Conservation (phyloP, 2,113 vertebrate genomes). For the Synchiropus splendidus region DNA sequence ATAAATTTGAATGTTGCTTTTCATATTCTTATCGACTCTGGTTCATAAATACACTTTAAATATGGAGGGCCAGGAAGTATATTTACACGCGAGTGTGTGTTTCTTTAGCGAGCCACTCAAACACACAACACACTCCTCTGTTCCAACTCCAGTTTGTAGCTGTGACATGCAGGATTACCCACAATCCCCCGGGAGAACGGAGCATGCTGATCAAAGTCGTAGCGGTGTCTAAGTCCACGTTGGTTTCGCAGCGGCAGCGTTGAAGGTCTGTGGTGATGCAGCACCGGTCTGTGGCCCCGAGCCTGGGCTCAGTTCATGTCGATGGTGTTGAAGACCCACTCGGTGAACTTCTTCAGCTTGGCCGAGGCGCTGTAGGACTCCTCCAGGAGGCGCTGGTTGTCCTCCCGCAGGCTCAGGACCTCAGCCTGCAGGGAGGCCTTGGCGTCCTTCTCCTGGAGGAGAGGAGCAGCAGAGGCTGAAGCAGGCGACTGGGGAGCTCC, state of each 20-base stretch:
- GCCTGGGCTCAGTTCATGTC: conserved; percentile 81
- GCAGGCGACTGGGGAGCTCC: not conserved
- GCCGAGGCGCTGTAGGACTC: conserved; percentile 91
- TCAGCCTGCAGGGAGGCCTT: conserved; percentile 83
- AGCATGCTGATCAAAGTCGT: conserved; percentile 35
- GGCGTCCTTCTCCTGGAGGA: conserved; percentile 83
- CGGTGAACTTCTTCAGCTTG: conserved; percentile 95
- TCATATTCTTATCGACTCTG: conserved; percentile 5
- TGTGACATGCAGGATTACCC: conserved; percentile 32
- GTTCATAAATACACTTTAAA: conserved; percentile 49
- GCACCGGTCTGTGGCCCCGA: conserved; percentile 22
- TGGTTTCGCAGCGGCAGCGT: conserved; percentile 2
- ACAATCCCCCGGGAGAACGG: conserved; percentile 2
- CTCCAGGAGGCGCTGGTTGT: conserved; percentile 90
- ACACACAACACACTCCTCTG: conserved; percentile 6
- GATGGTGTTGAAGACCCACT: conserved; percentile 98
- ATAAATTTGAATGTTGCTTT: not conserved
- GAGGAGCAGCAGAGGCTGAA: conserved; percentile 1
- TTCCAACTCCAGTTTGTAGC: no score
- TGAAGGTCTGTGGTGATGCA: no score
- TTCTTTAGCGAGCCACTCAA: conserved; percentile 29
- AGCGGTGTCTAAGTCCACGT: conserved; percentile 8
- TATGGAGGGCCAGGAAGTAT: conserved; percentile 10
- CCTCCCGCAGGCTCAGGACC: conserved; percentile 82
- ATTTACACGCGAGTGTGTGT: conserved; percentile 39